These are phyloP conservation scores for Baryphthengus martii DNA, from an alignment of 2,113 vertebrate species.

Conservation along the genomic window DNA sequence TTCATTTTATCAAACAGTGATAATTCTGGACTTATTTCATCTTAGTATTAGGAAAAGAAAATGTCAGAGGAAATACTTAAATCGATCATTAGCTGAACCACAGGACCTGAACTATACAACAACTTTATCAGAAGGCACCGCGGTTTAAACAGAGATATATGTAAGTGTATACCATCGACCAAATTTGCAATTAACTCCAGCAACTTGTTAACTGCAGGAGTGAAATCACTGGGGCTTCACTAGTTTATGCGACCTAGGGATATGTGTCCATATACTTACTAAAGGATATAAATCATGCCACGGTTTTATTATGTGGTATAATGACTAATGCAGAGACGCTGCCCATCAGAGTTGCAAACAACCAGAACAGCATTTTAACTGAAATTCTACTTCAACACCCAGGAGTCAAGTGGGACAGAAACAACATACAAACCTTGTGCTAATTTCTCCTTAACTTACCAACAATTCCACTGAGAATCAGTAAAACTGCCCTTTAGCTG, in stretches of 20 bases:
- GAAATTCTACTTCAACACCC: neutral
- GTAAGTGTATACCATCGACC: neutral
- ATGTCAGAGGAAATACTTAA: neutral
- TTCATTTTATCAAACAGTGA: neutral
- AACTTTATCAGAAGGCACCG: no score
- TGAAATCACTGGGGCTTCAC: neutral
- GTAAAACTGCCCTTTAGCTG: neutral
- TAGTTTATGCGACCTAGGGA: neutral
- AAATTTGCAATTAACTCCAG: neutral
- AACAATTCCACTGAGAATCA: neutral
- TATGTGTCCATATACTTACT: neutral
- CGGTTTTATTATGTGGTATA: neutral
- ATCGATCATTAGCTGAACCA: no score
- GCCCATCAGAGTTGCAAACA: neutral
- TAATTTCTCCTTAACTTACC: neutral
- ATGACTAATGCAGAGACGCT: neutral
- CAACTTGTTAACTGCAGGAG: neutral
- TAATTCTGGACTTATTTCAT: neutral
- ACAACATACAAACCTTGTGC: neutral
- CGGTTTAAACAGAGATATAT: neutral
- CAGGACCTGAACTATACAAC: neutral
- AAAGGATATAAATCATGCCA: neutral
- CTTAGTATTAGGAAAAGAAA: neutral
- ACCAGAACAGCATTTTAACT: neutral
- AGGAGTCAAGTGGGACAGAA: neutral